Conservation (phyloP, 2,113 vertebrate species). For the Morone saxatilis region DNA sequence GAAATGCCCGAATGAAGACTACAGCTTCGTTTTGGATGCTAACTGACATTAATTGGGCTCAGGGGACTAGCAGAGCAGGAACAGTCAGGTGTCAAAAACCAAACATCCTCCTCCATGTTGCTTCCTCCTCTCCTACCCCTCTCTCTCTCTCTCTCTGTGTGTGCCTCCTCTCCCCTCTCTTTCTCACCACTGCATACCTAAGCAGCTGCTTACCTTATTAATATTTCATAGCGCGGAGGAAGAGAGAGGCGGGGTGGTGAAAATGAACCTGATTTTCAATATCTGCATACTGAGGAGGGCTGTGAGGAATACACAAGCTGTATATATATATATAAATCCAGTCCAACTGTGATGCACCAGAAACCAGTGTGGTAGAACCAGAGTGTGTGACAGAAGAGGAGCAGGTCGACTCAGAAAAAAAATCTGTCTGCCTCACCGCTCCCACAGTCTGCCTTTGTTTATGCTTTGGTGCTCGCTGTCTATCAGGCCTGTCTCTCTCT, state of each 20-base stretch:
- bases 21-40: constrained; percentile 7
- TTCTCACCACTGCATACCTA: constrained; percentile 40
- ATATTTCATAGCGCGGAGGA: constrained; percentile 54
- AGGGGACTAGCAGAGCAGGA: constrained; percentile 26
- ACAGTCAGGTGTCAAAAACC: constrained; percentile 42
- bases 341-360: constrained; percentile 43
- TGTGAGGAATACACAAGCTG: constrained; percentile 20
- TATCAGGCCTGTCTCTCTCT: neutral
- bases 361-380: constrained; percentile 17
- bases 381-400: constrained; percentile 27
- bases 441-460: constrained; percentile 31
- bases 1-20: neutral
- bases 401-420: constrained; percentile 22
- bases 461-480: constrained; percentile 18
- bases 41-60: constrained; percentile 61
- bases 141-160: neutral
- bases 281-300: constrained; percentile 9
- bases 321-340: constrained; percentile 13
- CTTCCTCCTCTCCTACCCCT: neutral
- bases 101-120: constrained; percentile 17
- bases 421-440: constrained; percentile 19
- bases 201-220: constrained; percentile 58
- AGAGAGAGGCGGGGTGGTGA: neutral
- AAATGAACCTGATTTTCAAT: constrained; percentile 20
- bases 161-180: neutral